A percentile compares a stretch with the other conserved stretches of the same genome.
These are phyloP conservation scores for Zoanthus sansibaricus DNA, from an alignment of 92 coral and sea anemone species.

Conservation along the genomic window DNA sequence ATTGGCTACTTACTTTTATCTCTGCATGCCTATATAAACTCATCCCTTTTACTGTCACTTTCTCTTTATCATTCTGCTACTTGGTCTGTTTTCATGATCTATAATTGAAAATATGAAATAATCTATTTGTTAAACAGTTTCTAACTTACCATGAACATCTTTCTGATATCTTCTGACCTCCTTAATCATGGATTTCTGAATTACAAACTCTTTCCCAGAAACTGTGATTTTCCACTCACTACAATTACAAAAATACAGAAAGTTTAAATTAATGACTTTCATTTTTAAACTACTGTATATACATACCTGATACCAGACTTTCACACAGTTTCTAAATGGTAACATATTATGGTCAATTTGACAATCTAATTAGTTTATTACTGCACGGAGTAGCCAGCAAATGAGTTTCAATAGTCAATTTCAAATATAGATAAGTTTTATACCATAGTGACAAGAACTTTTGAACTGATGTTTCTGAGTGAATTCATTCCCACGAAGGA, in stretches of 20 bases:
- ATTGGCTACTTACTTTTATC: background rate
- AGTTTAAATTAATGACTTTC: background rate
- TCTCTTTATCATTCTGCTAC: too few species aligned
- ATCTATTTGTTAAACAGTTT: background rate
- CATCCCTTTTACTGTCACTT: too few species aligned
- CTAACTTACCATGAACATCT: slow-evolving; percentile 87
- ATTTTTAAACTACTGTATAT: background rate
- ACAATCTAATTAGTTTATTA: background rate
- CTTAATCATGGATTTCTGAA: slow-evolving; percentile 86
- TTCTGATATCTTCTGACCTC: slow-evolving; percentile 95
- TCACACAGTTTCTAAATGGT: too few species aligned
- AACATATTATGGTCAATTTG: too few species aligned
- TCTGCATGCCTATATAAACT: background rate
- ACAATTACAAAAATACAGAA: background rate
- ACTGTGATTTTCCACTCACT: slow-evolving; percentile 77
- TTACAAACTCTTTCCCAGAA: slow-evolving; percentile 74
- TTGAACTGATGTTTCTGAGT: too few species aligned
- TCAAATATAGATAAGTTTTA: too few species aligned
- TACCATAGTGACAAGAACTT: too few species aligned
- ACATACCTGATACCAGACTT: too few species aligned
- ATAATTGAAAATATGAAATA: background rate
- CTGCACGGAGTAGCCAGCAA: background rate
- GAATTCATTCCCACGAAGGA: too few species aligned
- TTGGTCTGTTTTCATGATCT: background rate
- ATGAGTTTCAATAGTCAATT: too few species aligned